Evolutionary conservation across 1,140 invertebrate species (phyloP).

Genomic region (Monomorium pharaonis): DNA sequence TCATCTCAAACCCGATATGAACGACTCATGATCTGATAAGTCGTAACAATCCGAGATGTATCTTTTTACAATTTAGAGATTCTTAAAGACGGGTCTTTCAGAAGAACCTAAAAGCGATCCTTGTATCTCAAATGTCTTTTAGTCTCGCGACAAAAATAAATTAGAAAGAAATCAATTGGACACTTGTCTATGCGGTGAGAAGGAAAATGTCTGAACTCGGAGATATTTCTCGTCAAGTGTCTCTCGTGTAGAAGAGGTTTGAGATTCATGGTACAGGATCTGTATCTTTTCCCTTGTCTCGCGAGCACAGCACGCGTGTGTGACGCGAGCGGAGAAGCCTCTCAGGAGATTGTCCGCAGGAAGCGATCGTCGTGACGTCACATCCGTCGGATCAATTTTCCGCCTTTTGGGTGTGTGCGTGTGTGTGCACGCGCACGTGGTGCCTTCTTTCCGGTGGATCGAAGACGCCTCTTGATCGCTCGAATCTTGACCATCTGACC

Average conservation of each 20-base stretch:
- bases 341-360: constrained; percentile 55
- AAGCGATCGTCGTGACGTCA: constrained; percentile 71
- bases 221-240: background rate
- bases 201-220: background rate
- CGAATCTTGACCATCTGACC: background rate
- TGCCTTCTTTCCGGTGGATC: constrained; percentile 32
- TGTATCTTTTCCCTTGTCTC: background rate
- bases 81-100: background rate
- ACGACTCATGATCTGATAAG: background rate
- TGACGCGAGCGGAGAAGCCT: constrained; percentile 32
- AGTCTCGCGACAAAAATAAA: constrained; percentile 9
- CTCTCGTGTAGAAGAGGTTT: background rate
- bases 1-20: background rate
- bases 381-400: constrained; percentile 74
- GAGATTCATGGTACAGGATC: background rate
- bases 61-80: background rate
- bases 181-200: background rate
- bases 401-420: constrained; percentile 13
- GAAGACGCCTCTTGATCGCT: background rate
- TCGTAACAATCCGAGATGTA: background rate
- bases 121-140: background rate
- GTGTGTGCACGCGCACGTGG: background rate
- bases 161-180: background rate
- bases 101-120: background rate
- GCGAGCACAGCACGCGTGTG: background rate